phyloP scores from a whole-genome alignment of 2,113 vertebrate genomes.

The Phylloscopus trochiloides region DNA sequence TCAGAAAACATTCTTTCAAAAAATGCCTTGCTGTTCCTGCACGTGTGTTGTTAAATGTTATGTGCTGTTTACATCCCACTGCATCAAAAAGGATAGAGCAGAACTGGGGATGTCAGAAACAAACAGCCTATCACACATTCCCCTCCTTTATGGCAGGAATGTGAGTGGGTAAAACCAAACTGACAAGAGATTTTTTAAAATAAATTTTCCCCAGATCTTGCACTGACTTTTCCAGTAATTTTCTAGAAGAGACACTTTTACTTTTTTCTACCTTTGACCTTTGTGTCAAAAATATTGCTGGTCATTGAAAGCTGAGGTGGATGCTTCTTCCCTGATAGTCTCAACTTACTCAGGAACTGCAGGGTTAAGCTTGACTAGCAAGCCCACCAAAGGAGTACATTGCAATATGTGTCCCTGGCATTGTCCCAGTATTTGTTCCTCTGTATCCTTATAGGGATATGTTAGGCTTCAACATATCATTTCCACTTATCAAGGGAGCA shows the following conservation, averaged over 20 bases:
- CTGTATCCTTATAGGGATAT: too few species aligned
- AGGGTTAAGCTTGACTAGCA: neutral
- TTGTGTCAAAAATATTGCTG: neutral
- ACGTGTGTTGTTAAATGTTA: neutral
- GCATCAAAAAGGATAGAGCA: neutral
- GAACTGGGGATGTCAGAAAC: neutral
- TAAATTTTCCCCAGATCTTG: neutral
- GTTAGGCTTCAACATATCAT: neutral
- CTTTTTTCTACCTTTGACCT: neutral
- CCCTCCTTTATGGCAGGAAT: neutral
- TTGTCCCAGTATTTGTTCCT: neutral
- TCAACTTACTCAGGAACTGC: neutral
- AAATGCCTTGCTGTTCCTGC: neutral
- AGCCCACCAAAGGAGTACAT: neutral
- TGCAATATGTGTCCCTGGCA: neutral
- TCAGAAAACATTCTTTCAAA: neutral
- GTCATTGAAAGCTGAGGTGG: neutral
- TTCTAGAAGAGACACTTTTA: neutral
- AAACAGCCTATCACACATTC: rapidly evolving
- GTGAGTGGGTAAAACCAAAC: neutral
- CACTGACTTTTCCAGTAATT: neutral
- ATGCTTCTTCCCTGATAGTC: neutral
- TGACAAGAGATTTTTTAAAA: neutral
- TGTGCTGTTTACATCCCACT: neutral
- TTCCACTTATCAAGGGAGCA: neutral